A percentile compares a stretch with the other conserved stretches of the same genome.
These are phyloP conservation scores for Hirudinaria manillensis DNA, from an alignment of 2,888 invertebrate genomes.

Conservation along the genomic window DNA sequence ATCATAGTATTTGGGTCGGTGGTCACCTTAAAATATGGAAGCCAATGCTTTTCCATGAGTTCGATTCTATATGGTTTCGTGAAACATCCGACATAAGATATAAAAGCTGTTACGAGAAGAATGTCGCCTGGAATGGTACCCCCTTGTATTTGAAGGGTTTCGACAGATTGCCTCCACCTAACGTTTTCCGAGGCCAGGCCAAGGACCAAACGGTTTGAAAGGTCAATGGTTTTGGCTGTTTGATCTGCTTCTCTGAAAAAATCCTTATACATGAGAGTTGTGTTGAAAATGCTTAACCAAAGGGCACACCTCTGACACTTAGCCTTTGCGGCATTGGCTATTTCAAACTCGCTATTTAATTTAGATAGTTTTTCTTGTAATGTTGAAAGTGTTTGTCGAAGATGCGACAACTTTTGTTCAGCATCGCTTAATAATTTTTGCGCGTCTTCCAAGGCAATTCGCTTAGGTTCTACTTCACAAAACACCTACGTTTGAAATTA, in stretches of 20 bases:
- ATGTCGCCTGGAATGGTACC: conserved; percentile 88
- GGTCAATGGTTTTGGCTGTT: conserved; percentile 79
- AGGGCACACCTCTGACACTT: conserved; percentile 65
- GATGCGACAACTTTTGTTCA: conserved; percentile 75
- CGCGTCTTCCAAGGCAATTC: conserved; percentile 82
- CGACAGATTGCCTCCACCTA: conserved; percentile 87
- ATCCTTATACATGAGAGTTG: background rate
- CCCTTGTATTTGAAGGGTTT: conserved; percentile 71
- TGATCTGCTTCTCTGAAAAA: conserved; percentile 73
- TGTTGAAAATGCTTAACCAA: background rate
- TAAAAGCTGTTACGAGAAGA: conserved; percentile 83
- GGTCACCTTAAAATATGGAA: conserved; percentile 69
- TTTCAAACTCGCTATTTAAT: conserved; percentile 84
- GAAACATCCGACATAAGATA: conserved; percentile 93
- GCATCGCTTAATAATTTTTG: conserved; percentile 86
- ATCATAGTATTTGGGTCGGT: background rate
- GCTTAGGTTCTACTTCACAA: conserved; percentile 90
- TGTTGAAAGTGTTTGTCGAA: conserved; percentile 80
- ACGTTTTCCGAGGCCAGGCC: conserved; percentile 91
- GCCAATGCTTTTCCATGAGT: conserved; percentile 63
- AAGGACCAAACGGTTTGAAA: conserved; percentile 87
- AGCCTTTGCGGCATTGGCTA: conserved; percentile 75
- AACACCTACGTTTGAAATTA: conserved; percentile 61
- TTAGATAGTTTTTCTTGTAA: conserved; percentile 80
- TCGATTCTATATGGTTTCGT: conserved; percentile 85